Percentiles rank a stretch among this genome's conserved stretches.
Evolutionary conservation across 2,888 invertebrate species (phyloP).

Genomic region (Leptothorax acervorum): DNA sequence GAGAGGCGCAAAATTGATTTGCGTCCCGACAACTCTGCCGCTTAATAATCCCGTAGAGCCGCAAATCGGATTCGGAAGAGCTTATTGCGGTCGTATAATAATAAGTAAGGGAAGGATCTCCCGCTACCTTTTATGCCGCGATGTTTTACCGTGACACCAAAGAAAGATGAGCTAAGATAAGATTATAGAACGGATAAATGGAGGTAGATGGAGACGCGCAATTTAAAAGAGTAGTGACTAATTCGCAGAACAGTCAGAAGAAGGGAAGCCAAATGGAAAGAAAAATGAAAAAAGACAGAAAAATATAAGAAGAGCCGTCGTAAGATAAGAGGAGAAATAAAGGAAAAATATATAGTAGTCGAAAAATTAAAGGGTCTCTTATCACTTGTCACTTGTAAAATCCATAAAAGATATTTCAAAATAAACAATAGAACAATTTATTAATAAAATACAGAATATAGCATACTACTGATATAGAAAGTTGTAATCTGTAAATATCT

Average conservation of each 20-base stretch:
- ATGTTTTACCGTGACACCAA: conserved; percentile 10
- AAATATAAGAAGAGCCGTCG: background rate
- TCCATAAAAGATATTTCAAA: background rate
- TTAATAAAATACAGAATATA: background rate
- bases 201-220: background rate
- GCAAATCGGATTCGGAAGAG: conserved; percentile 38
- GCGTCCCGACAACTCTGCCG: conserved; percentile 24
- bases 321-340: conserved; percentile 9
- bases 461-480: background rate
- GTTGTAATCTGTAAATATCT: background rate
- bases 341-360: background rate
- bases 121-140: background rate
- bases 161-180: conserved; percentile 30
- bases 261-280: background rate
- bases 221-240: conserved; percentile 35
- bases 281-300: background rate
- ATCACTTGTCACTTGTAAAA: background rate
- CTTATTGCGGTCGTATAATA: conserved; percentile 39
- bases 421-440: background rate
- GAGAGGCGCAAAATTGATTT: conserved; percentile 26
- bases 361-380: background rate
- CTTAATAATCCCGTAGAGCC: conserved; percentile 29
- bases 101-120: conserved; percentile 29
- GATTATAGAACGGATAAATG: conserved; percentile 41
- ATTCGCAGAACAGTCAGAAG: conserved; percentile 1